Base-by-base conservation (phyloP, 2,888 invertebrate species). In the Latrodectus elegans region DNA sequence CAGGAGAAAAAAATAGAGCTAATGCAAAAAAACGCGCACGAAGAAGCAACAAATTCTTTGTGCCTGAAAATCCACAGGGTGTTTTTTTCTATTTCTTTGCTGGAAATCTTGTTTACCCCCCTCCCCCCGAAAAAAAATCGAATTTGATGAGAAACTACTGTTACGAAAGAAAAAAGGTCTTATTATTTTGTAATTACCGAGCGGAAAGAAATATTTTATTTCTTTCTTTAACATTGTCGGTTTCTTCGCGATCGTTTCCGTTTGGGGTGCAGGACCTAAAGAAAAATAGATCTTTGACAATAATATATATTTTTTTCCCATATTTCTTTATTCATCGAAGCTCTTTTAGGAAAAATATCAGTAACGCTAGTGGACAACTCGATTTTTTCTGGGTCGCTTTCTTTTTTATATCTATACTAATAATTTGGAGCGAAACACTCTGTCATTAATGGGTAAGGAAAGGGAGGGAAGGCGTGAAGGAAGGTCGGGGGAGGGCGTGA, bases 151-250 rank as follows among this genome's bases (percentile, higher is more conserved):
- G 73, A 73, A 79, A 84, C 78, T 60, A 15, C 26, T 78, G 73
- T 68, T 84, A 65, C 71, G 55, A 70, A 80, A 80, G 64, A 60
- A 60, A 60, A 15, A 55, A 55, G 60, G 38, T 60, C 51, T 80
- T 75, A 85, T 85, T 80, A 85, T 85, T 80, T 80, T 80, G 85
- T 79, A 85, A 85, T 85, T 85, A 85, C 79, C 53, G 38, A 52
- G 70, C 53, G 60, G 51, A 74, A 79, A 73, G n/a, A 11, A 60
- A 60, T 60, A 15, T 38, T 60, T n/a, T 1, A 12, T 38, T 22
- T 49, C 60, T 78, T 79, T 22, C 51, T 73, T 55, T n/a, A 26
- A 8, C 78, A 17, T 38, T 67, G n/a, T 67, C 52, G 12, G 12
- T 12, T 60, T 15, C 60, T 15, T 6, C 22, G 17, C 38, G 60